Conservation (phyloP, 1,140 invertebrate genomes). For the Armadillidium nasatum region DNA sequence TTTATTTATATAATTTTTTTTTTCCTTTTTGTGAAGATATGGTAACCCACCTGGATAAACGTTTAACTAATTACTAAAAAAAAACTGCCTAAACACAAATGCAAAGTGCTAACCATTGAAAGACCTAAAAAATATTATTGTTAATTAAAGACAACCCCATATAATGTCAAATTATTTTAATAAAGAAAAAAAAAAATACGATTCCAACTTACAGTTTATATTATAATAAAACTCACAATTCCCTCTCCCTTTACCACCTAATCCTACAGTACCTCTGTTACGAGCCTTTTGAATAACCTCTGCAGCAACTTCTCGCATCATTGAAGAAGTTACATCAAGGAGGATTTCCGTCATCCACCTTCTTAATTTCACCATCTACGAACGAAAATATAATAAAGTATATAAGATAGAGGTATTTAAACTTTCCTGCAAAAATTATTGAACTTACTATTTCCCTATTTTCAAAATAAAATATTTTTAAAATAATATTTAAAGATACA, state of each 20-base stretch:
- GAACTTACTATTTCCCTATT: too few relatives aligned
- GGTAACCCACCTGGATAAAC: too few relatives aligned
- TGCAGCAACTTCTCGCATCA: conserved; percentile 73
- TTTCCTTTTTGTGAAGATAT: too few relatives aligned
- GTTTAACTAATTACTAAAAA: too few relatives aligned
- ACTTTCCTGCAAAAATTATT: too few relatives aligned
- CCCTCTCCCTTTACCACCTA: background rate
- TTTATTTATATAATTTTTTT: too few relatives aligned
- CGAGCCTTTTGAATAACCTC: conserved; percentile 64
- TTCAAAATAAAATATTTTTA: too few relatives aligned
- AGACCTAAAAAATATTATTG: background rate
- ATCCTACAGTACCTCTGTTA: conserved; percentile 57
- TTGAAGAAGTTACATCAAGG: conserved; percentile 84
- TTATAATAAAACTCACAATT: background rate
- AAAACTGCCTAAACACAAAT: background rate
- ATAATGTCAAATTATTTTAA: background rate
- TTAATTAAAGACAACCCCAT: background rate
- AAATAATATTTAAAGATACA: too few relatives aligned
- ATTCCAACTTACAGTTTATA: background rate
- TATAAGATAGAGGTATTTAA: too few relatives aligned
- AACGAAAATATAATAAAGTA: conserved; percentile 28
- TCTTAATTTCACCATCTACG: conserved; percentile 81
- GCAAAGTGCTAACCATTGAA: background rate
- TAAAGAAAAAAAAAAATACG: background rate
- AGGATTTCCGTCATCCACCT: conserved; percentile 84